Percentiles rank a stretch among this genome's conserved stretches.
Conservation (phyloP, 1,140 invertebrate genomes). For the Chironomus striatipennis region DNA sequence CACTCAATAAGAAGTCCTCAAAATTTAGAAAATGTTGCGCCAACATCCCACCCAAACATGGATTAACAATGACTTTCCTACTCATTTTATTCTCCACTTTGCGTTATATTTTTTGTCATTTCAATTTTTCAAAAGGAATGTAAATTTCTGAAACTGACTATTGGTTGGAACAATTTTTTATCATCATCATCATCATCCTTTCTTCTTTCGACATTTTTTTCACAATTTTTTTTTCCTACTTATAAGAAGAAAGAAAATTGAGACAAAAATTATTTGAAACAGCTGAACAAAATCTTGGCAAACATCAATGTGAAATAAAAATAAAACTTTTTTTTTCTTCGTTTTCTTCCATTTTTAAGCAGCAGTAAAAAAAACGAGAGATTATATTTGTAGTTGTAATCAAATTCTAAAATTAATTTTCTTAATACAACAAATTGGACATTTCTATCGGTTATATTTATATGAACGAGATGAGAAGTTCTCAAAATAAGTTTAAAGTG, state of each 20-base stretch:
- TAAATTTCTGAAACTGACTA: not conserved
- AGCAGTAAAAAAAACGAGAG: too few relatives aligned
- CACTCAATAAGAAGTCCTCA: too few relatives aligned
- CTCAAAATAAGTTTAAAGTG: not conserved
- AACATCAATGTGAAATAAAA: slow-evolving; percentile 3
- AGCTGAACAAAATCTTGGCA: slow-evolving; percentile 7
- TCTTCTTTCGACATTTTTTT: not conserved
- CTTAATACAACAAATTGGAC: slow-evolving; percentile 3
- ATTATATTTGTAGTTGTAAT: slow-evolving; percentile 2
- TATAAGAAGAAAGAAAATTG: not conserved
- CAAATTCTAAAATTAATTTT: not conserved
- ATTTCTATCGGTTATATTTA: slow-evolving; percentile 14
- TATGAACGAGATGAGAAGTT: not conserved
- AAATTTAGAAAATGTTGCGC: too few relatives aligned
- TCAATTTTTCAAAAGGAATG: too few relatives aligned
- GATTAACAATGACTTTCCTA: too few relatives aligned
- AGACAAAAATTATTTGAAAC: slow-evolving; percentile 3
- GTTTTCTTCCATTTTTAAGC: too few relatives aligned
- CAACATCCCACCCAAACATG: too few relatives aligned
- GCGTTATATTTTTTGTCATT: too few relatives aligned
- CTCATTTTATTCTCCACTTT: too few relatives aligned
- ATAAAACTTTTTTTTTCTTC: not conserved
- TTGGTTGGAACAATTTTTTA: not conserved
- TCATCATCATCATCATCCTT: not conserved
- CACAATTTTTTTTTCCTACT: not conserved